Evolutionary conservation across 2,888 invertebrate genomes (phyloP).

Genomic region (Syrphus vitripennis): DNA sequence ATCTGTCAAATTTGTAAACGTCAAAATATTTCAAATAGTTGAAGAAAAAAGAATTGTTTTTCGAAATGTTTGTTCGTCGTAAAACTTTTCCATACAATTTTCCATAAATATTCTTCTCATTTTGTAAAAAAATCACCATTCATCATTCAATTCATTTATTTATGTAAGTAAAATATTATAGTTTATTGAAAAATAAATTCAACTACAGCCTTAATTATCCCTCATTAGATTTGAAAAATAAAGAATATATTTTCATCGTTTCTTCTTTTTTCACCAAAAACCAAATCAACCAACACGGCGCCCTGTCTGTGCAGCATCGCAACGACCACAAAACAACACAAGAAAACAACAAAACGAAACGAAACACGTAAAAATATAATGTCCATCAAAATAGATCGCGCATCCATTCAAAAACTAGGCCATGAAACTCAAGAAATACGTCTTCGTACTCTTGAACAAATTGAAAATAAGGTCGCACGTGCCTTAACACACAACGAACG

Average conservation of each 20-base stretch:
- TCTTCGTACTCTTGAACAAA: conserved; percentile 76
- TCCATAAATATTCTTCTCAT: conserved; percentile 54
- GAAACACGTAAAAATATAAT: conserved; percentile 43
- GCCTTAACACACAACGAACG: conserved; percentile 75
- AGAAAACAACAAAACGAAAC: neutral
- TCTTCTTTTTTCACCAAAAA: neutral
- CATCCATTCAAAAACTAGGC: conserved; percentile 75
- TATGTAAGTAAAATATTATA: conserved; percentile 43
- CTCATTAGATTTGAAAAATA: conserved; percentile 43
- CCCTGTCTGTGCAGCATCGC: neutral
- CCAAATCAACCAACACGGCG: conserved; percentile 11
- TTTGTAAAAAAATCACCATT: conserved; percentile 29
- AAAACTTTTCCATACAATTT: conserved; percentile 44
- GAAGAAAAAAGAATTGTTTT: conserved; percentile 55
- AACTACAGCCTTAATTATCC: neutral
- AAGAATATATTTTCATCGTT: conserved; percentile 14
- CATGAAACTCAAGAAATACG: conserved; percentile 78
- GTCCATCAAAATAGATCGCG: conserved; percentile 73
- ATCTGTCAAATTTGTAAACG: conserved; percentile 56
- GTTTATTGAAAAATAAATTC: neutral
- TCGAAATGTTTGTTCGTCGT: conserved; percentile 66
- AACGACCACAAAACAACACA: neutral
- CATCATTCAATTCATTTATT: conserved; percentile 34
- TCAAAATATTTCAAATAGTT: conserved; percentile 63
- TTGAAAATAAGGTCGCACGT: conserved; percentile 76